phyloP scores from a whole-genome alignment of 2,797 vertebrate species.

The Holocentrus rufus region DNA sequence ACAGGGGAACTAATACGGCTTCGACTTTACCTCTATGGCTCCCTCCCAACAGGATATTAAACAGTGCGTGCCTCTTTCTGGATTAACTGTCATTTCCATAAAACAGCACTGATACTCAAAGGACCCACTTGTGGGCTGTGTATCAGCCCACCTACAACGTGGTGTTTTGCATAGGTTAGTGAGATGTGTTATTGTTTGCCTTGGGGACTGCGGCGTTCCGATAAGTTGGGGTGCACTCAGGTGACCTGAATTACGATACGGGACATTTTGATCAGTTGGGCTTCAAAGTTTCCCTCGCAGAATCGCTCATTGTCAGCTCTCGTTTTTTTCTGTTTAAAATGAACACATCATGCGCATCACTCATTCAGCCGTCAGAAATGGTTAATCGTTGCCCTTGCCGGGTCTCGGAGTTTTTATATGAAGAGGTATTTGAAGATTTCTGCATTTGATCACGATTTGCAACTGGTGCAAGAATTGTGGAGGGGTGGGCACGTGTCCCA shows the following conservation, averaged over 20 bases:
- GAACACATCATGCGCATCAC: constrained; percentile 57
- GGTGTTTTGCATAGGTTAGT: constrained; percentile 32
- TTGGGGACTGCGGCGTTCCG: constrained; percentile 34
- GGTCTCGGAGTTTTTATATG: constrained; percentile 63
- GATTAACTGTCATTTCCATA: constrained; percentile 70
- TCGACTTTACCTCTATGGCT: constrained; percentile 48
- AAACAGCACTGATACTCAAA: constrained; percentile 57
- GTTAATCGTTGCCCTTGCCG: constrained; percentile 61
- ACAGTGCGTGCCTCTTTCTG: constrained; percentile 54
- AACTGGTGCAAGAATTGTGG: constrained; percentile 61
- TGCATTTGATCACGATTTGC: constrained; percentile 72
- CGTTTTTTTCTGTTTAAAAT: constrained; percentile 68
- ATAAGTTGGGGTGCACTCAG: constrained; percentile 62
- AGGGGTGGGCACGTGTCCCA: constrained; percentile 61
- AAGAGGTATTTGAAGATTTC: constrained; percentile 69
- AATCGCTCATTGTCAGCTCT: constrained; percentile 46
- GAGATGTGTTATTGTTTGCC: constrained; percentile 57
- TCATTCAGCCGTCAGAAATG: constrained; percentile 57
- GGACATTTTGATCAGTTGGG: constrained; percentile 54
- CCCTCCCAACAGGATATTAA: constrained; percentile 72
- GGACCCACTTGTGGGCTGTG: constrained; percentile 40
- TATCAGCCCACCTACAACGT: constrained; percentile 61
- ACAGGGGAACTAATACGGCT: constrained; percentile 48
- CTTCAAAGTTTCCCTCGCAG: constrained; percentile 15
- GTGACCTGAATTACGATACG: constrained; percentile 56